Evolutionary conservation across 2,888 invertebrate species (phyloP).

Genomic region (Miltochrista miniata): DNA sequence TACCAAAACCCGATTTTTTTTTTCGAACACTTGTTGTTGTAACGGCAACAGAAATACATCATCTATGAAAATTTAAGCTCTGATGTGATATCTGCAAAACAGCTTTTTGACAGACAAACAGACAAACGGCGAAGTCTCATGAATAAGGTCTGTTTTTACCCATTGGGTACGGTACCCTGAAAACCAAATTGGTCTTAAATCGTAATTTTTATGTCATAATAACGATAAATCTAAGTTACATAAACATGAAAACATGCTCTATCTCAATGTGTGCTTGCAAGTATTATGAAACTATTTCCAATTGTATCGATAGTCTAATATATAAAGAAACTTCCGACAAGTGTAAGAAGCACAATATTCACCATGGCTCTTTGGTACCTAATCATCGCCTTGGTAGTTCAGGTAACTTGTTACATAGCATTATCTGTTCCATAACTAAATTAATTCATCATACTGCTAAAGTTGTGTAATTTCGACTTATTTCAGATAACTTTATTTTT

Average conservation of each 20-base stretch:
- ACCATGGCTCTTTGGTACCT: slow-evolving; percentile 65
- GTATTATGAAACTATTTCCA: slow-evolving; percentile 49
- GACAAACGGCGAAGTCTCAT: too few relatives aligned
- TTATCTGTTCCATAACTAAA: background rate
- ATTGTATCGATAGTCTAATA: slow-evolving; percentile 51
- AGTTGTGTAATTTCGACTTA: too few relatives aligned
- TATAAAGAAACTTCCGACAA: slow-evolving; percentile 50
- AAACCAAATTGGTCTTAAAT: background rate
- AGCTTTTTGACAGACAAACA: too few relatives aligned
- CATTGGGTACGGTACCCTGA: too few relatives aligned
- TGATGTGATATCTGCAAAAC: too few relatives aligned
- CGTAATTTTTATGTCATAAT: background rate
- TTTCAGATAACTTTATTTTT: too few relatives aligned
- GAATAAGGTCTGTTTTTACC: too few relatives aligned
- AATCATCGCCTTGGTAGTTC: slow-evolving; percentile 60
- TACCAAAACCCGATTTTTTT: too few relatives aligned
- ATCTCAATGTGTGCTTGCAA: slow-evolving; percentile 37
- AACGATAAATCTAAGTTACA: slow-evolving; percentile 15
- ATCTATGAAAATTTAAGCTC: too few relatives aligned
- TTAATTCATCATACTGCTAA: too few relatives aligned
- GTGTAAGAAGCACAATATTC: slow-evolving; percentile 36
- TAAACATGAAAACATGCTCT: slow-evolving; percentile 42
- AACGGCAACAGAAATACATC: too few relatives aligned
- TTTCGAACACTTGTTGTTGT: too few relatives aligned
- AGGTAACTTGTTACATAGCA: slow-evolving; percentile 52